Conservation (phyloP, 2,113 vertebrate genomes). For the Montifringilla adamsi region DNA sequence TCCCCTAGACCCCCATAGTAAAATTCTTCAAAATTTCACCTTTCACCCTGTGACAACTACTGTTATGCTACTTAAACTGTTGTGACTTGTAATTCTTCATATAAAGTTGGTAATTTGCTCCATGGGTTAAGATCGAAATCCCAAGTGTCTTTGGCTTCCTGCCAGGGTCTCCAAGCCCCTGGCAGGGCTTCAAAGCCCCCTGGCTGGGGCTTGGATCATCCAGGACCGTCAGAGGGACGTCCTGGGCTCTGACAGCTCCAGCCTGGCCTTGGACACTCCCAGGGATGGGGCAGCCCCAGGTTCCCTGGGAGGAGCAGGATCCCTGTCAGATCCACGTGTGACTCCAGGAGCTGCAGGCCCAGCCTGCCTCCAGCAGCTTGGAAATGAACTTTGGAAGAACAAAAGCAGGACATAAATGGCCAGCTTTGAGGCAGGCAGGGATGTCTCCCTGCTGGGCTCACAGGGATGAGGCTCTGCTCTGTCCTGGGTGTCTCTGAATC, state of each 20-base stretch:
- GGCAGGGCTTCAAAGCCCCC: too few species aligned
- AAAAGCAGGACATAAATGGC: not conserved
- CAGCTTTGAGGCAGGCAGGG: not conserved
- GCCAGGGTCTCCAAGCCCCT: too few species aligned
- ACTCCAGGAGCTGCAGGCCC: not conserved
- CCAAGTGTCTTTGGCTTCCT: too few species aligned
- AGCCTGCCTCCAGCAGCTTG: accelerated
- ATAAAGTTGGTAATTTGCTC: too few species aligned
- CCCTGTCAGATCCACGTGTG: accelerated
- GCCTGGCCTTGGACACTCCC: not conserved
- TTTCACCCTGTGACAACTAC: too few species aligned
- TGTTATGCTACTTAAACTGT: too few species aligned
- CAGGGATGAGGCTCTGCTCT: not conserved
- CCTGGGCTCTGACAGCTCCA: not conserved
- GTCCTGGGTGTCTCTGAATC: not conserved
- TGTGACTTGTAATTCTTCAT: too few species aligned
- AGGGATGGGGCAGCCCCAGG: not conserved
- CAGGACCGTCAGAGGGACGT: too few species aligned
- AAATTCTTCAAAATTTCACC: too few species aligned
- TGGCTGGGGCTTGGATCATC: too few species aligned
- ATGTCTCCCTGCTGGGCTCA: not conserved
- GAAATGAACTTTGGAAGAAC: not conserved
- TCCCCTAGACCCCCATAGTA: too few species aligned
- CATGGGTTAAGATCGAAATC: too few species aligned
- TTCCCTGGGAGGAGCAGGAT: not conserved